A percentile compares a stretch with the other conserved stretches of the same genome.
These are phyloP conservation scores for Abscondita cerata DNA, from an alignment of 2,888 invertebrate genomes.

Conservation along the genomic window DNA sequence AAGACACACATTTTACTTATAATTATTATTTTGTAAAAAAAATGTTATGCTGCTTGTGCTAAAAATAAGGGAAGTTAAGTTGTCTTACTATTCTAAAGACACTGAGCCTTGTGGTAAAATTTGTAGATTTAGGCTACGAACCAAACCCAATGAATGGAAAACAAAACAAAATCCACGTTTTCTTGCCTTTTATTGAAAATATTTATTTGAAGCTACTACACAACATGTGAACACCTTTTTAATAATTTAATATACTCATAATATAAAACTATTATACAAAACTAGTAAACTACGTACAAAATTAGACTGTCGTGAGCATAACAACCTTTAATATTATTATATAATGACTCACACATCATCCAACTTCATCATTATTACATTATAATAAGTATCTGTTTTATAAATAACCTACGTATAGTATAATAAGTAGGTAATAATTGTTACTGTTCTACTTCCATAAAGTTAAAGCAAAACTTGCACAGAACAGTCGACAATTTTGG, in stretches of 20 bases:
- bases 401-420: constrained; percentile 27
- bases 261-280: constrained; percentile 67
- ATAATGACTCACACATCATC: constrained; percentile 45
- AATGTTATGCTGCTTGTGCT: no score
- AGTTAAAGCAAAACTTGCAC: constrained; percentile 34
- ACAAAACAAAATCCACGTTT: constrained; percentile 10
- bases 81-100: no score
- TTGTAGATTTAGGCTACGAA: no score
- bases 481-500: constrained; percentile 34
- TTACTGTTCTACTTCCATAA: constrained; percentile 21
- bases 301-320: constrained; percentile 58
- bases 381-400: no score
- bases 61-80: no score
- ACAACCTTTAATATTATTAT: constrained; percentile 51
- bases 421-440: constrained; percentile 5
- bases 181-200: constrained; percentile 49
- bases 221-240: constrained; percentile 53
- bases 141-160: no score
- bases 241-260: constrained; percentile 47
- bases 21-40: no score
- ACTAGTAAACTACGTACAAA: constrained; percentile 66
- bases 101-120: no score
- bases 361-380: constrained; percentile 43
- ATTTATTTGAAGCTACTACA: constrained; percentile 53
- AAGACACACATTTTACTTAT: no score